Conservation (phyloP, 2,797 vertebrate species). For the Psittacula echo region DNA sequence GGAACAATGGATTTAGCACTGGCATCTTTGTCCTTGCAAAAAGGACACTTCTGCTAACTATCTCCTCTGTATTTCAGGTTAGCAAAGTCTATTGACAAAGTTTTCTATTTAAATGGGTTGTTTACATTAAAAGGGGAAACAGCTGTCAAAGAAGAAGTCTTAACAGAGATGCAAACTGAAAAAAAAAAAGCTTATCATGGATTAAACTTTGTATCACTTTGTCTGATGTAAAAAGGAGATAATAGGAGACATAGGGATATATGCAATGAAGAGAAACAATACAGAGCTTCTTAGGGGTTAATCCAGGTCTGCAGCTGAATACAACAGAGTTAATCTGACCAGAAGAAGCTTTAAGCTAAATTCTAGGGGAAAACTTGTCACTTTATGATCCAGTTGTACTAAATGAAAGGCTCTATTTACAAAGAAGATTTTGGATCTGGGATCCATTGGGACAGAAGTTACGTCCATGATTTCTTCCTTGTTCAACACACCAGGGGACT, state of each 20-base stretch:
- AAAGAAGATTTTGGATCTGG: conserved; percentile 76
- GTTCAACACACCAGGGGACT: conserved; percentile 66
- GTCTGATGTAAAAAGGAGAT: conserved; percentile 74
- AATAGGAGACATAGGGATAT: conserved; percentile 77
- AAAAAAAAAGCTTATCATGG: conserved; percentile 67
- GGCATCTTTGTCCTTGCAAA: not conserved
- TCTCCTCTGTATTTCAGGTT: conserved; percentile 28
- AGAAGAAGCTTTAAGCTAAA: conserved; percentile 70
- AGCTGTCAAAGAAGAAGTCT: conserved; percentile 65
- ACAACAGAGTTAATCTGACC: conserved; percentile 78
- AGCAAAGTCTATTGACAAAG: conserved; percentile 61
- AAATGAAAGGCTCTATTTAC: conserved; percentile 76
- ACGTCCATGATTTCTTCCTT: conserved; percentile 67
- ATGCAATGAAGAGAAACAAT: conserved; percentile 80
- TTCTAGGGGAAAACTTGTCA: conserved; percentile 75
- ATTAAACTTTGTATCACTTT: conserved; percentile 74
- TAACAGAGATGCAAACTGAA: conserved; percentile 57
- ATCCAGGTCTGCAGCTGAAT: conserved; percentile 73
- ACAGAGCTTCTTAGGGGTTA: conserved; percentile 71
- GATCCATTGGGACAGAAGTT: conserved; percentile 75
- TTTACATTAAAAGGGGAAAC: conserved; percentile 75
- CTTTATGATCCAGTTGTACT: conserved; percentile 78
- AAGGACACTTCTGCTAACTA: not conserved
- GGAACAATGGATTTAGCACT: not conserved
- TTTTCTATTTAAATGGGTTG: conserved; percentile 73